phyloP scores from a whole-genome alignment of 2,888 invertebrate genomes.

The Cryptophagus acutangulus region DNA sequence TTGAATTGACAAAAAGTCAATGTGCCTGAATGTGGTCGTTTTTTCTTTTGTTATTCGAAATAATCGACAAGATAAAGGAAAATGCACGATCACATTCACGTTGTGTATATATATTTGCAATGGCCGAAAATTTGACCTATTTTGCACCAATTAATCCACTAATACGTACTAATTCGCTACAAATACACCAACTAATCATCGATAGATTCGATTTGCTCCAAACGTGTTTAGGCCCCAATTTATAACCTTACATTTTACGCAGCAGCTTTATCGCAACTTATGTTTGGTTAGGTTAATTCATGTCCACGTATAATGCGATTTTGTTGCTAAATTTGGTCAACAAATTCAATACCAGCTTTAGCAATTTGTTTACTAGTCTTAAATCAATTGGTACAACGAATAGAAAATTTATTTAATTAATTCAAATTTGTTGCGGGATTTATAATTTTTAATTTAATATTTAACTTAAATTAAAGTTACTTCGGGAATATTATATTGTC shows the following conservation, averaged over 20 bases:
- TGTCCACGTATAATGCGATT: constrained; percentile 2
- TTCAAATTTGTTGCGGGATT: no score
- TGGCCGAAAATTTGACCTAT: constrained; percentile 52
- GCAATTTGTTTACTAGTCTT: no score
- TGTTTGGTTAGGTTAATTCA: constrained; percentile 2
- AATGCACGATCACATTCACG: constrained; percentile 41
- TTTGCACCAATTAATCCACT: constrained; percentile 38
- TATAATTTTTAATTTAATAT: no score
- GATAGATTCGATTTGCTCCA: background rate
- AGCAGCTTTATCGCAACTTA: no score
- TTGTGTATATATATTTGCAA: constrained; percentile 44
- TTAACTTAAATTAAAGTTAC: no score
- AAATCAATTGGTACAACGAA: no score
- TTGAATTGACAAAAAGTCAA: background rate
- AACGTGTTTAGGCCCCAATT: background rate
- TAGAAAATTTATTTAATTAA: no score
- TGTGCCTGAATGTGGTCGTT: no score
- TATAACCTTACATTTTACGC: constrained; percentile 8
- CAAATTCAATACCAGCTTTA: background rate
- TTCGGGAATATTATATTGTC: no score
- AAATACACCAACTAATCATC: background rate
- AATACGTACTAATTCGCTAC: no score
- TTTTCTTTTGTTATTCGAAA: constrained; percentile 15
- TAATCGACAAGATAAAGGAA: constrained; percentile 27
- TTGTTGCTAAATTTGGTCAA: constrained; percentile 9